A percentile compares a stretch with the other conserved stretches of the same genome.
Conservation (phyloP, 64 coral and sea anemone species). For the Pachyseris speciosa region DNA sequence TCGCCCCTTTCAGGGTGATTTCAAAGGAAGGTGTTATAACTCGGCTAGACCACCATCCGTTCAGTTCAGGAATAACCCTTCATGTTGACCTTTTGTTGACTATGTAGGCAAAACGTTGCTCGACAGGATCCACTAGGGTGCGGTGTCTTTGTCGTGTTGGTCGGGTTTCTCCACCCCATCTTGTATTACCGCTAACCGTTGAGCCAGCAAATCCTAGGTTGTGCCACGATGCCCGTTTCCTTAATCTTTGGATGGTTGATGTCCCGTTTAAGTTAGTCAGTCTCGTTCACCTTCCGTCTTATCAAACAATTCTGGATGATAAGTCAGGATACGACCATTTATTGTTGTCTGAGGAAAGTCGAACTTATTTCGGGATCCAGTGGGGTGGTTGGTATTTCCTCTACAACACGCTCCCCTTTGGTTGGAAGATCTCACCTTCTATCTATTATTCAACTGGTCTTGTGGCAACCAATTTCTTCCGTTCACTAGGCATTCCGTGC, state of each 20-base stretch:
- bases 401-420: not conserved
- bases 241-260: slow-evolving; percentile 37
- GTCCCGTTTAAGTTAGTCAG: slow-evolving; percentile 32
- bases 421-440: not conserved
- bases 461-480: not conserved
- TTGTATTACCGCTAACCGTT: slow-evolving; percentile 15
- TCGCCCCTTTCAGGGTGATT: slow-evolving; percentile 10
- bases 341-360: not conserved
- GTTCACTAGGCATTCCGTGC: not conserved
- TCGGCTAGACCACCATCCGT: not conserved
- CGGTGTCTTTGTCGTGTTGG: not conserved
- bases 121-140: not conserved
- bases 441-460: not conserved
- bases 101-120: slow-evolving; percentile 29
- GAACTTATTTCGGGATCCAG: not conserved
- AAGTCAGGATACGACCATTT: not conserved
- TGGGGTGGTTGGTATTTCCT: not conserved
- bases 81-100: slow-evolving; percentile 23
- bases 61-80: not conserved
- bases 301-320: not conserved
- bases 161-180: not conserved
- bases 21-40: slow-evolving; percentile 5
- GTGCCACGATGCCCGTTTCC: slow-evolving; percentile 28
- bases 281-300: not conserved
- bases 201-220: slow-evolving; percentile 21